Conservation (phyloP, 2,797 vertebrate species). For the Sciurus carolinensis region DNA sequence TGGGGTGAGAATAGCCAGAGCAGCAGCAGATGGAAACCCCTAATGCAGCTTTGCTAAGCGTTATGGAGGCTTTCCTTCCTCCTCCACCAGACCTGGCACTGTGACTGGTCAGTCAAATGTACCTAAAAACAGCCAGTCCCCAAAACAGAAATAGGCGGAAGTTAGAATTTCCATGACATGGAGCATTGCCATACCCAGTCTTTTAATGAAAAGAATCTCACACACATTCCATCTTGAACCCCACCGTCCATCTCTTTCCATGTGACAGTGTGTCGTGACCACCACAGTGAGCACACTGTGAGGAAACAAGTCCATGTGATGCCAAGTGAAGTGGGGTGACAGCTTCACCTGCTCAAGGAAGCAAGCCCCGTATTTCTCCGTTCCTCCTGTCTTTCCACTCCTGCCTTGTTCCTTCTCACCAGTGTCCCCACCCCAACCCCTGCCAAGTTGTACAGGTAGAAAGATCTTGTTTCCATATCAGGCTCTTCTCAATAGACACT, state of each 20-base stretch:
- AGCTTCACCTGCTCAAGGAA: fast-evolving
- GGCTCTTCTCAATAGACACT: background rate
- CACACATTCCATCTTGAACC: background rate
- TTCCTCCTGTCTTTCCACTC: background rate
- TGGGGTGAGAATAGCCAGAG: too few relatives aligned
- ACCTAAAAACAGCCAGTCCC: background rate
- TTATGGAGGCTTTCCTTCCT: fast-evolving
- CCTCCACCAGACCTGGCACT: fast-evolving
- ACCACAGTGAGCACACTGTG: fast-evolving
- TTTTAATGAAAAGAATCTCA: background rate
- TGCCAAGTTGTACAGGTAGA: background rate
- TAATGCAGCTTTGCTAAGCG: fast-evolving
- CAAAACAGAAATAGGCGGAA: background rate
- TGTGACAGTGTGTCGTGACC: background rate
- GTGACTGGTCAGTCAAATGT: background rate
- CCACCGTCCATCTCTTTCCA: background rate
- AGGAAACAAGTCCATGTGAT: fast-evolving
- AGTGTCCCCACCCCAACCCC: background rate
- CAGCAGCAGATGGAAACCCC: background rate
- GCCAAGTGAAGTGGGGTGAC: fast-evolving
- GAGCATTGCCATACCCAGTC: too few relatives aligned
- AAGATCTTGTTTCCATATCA: background rate
- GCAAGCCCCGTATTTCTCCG: fast-evolving
- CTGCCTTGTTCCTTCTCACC: background rate
- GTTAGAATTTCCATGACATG: background rate